Conservation (phyloP, 2,888 invertebrate species). For the Rhimphoctona megacephalus region DNA sequence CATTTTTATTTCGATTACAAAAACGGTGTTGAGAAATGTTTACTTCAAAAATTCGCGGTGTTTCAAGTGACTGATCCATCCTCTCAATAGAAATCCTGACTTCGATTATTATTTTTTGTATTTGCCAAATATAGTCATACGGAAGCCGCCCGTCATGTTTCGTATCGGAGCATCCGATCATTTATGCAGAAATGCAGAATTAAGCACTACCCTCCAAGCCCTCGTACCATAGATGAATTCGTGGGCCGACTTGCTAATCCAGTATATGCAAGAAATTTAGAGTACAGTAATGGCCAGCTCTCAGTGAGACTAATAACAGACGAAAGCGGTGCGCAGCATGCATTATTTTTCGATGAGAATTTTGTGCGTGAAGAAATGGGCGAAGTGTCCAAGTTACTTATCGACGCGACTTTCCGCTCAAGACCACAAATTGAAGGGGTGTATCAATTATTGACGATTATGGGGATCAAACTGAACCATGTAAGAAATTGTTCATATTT, state of each 20-base stretch:
- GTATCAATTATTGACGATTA: conserved; percentile 41
- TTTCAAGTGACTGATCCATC: too few relatives aligned
- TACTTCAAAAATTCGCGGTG: too few relatives aligned
- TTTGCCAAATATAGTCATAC: conserved; percentile 14
- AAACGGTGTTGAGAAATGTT: too few relatives aligned
- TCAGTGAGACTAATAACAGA: conserved; percentile 6
- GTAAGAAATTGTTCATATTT: conserved; percentile 16
- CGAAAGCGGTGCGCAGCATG: conserved; percentile 30
- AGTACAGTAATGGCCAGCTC: conserved; percentile 35
- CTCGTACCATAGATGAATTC: conserved; percentile 28
- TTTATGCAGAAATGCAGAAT: conserved; percentile 46
- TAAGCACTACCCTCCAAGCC: conserved; percentile 17
- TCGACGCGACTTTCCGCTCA: conserved; percentile 38
- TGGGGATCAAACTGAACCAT: conserved; percentile 51
- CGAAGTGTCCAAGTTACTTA: conserved; percentile 22
- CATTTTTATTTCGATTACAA: too few relatives aligned
- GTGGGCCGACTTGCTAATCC: conserved; percentile 11
- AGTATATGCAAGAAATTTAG: background rate
- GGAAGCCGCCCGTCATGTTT: conserved; percentile 20
- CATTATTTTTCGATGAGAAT: conserved; percentile 16
- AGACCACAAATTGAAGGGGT: conserved; percentile 34
- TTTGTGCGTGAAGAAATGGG: conserved; percentile 35
- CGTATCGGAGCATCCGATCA: conserved; percentile 7
- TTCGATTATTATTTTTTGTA: background rate
- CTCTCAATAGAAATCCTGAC: background rate